A percentile compares a stretch with the other conserved stretches of the same genome.
Evolutionary conservation across 1,140 invertebrate genomes (phyloP).

Genomic region (Trichoplusia ni): DNA sequence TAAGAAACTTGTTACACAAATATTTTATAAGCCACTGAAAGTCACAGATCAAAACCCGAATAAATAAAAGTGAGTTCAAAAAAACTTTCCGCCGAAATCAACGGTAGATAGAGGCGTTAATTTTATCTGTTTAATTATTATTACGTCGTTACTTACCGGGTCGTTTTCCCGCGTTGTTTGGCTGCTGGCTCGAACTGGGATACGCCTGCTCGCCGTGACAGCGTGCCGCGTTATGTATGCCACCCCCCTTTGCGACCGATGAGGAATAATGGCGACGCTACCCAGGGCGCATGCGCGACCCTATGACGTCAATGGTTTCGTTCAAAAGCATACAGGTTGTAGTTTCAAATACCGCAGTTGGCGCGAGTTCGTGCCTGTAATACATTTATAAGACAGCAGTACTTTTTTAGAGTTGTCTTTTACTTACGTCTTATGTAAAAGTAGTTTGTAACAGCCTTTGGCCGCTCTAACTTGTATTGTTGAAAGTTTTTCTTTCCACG

Average conservation of each 20-base stretch:
- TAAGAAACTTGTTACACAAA: background rate
- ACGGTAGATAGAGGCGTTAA: background rate
- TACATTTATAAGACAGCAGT: too few relatives aligned
- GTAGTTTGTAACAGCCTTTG: too few relatives aligned
- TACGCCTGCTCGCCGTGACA: conserved; percentile 45
- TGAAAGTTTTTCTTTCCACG: too few relatives aligned
- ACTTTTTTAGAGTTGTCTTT: too few relatives aligned
- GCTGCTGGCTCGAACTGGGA: conserved; percentile 22
- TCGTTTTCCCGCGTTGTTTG: conserved; percentile 59
- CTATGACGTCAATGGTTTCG: conserved; percentile 74
- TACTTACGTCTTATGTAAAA: too few relatives aligned
- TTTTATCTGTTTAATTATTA: conserved; percentile 34
- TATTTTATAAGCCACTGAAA: background rate
- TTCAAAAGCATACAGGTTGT: conserved; percentile 71
- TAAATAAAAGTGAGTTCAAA: background rate
- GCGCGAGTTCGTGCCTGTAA: too few relatives aligned
- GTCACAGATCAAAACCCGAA: background rate
- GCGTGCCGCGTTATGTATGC: conserved; percentile 53
- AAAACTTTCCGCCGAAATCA: conserved; percentile 4
- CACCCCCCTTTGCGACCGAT: conserved; percentile 20
- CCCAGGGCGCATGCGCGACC: conserved; percentile 52
- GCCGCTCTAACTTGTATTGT: too few relatives aligned
- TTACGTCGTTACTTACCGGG: conserved; percentile 50
- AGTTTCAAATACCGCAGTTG: conserved; percentile 50
- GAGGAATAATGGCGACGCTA: conserved; percentile 39